Conservation (phyloP, 2,888 invertebrate genomes). For the Trisateles emortualis region DNA sequence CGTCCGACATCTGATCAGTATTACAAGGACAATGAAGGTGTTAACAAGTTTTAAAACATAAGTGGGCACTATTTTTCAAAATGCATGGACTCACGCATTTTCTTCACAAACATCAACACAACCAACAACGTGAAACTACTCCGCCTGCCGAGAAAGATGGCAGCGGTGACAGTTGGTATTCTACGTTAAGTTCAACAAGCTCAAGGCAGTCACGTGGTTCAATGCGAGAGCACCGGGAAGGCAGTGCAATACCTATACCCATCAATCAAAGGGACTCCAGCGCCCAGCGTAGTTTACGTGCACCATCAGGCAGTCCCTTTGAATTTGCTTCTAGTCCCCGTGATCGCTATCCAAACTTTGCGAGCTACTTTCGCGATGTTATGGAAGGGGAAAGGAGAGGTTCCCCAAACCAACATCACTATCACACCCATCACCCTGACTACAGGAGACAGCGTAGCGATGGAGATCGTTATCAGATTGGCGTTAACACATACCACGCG, state of each 20-base stretch:
- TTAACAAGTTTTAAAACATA: slow-evolving; percentile 26
- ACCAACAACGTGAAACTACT: slow-evolving; percentile 65
- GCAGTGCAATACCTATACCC: slow-evolving; percentile 60
- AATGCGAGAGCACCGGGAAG: slow-evolving; percentile 51
- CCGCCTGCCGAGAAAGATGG: slow-evolving; percentile 73
- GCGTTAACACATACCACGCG: slow-evolving; percentile 65
- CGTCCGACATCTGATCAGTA: slow-evolving; percentile 52
- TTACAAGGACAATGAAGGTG: slow-evolving; percentile 26
- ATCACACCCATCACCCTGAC: slow-evolving; percentile 66
- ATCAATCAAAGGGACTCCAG: slow-evolving; percentile 66
- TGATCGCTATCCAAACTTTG: slow-evolving; percentile 77
- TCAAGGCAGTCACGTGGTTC: slow-evolving; percentile 61
- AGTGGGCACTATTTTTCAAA: slow-evolving; percentile 44
- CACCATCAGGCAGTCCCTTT: slow-evolving; percentile 62
- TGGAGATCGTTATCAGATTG: slow-evolving; percentile 68
- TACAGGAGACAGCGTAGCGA: slow-evolving; percentile 64
- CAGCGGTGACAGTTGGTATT: slow-evolving; percentile 81
- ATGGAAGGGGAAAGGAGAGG: slow-evolving; percentile 60
- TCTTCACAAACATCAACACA: slow-evolving; percentile 62
- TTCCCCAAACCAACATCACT: slow-evolving; percentile 58
- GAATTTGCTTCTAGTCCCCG: slow-evolving; percentile 79
- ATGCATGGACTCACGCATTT: slow-evolving; percentile 84
- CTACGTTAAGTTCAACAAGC: slow-evolving; percentile 63
- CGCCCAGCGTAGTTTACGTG: slow-evolving; percentile 65
- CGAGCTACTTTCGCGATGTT: slow-evolving; percentile 79